Evolutionary conservation across 1,140 invertebrate genomes (phyloP), one percentile per base, ranked within the genome.

Genomic region (Eriosoma lanigerum): DNA sequence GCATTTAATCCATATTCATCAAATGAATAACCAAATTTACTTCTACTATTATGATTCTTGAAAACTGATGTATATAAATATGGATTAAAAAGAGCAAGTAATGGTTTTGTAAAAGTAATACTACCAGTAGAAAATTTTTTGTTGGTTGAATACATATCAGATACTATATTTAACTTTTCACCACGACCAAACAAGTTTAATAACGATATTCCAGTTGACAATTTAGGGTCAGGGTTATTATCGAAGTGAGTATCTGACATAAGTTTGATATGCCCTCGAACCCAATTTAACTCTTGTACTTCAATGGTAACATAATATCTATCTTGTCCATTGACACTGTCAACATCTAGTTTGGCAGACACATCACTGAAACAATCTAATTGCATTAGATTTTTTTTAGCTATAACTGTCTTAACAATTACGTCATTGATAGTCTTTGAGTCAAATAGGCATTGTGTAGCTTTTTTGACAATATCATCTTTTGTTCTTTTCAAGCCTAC

Each of bases 401-500:
- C 56, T 29, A 44, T 58, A 4, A 8, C 15, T 6, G 21, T 60
- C 21, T 62, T 78, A 26, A 17, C 1, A 13, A 78, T 60, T 24
- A 58, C 75, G 26, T 78, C 75, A 52, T 38, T 9, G 9, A 78
- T 44, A 6, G 75, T 62, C 19, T 60, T 62, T 3, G 75, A 78
- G 17, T 78, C 38, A 48, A 78, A 78, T 1, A 78, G 38, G 26
- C 56, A 60, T 26, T 60, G 24, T 26, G 75, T 78, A 46, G 82
- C 60, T 44, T 78, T 62, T 46, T 58, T 56, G 9, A 82, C 64
- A 17, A 82, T 48, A 80, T 82, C 82, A 26, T 82, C 82, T 50
- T 82, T 81, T 1, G 82, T 82, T 44, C 82, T 62, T n/a, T 64
- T 58, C 3, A 82, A 19, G 17, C 82, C 82, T 26, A 76, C 62